A percentile compares a stretch with the other conserved stretches of the same genome.
These are phyloP conservation scores for Elmis aenea DNA, from an alignment of 2,888 invertebrate genomes.

Conservation along the genomic window DNA sequence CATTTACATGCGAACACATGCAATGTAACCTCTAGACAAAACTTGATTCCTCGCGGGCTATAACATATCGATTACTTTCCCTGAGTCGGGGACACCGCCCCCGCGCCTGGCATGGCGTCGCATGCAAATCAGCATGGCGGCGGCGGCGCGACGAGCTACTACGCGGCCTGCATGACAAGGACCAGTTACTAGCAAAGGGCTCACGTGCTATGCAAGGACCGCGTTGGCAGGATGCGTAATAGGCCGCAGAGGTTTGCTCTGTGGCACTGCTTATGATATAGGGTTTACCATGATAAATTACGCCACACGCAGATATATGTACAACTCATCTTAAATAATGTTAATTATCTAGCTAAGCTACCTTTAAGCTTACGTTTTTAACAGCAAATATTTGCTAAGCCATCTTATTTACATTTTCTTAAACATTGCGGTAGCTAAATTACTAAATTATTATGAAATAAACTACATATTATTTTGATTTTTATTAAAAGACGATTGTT, in stretches of 20 bases:
- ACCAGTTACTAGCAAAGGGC: slow-evolving; percentile 10
- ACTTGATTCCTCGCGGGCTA: slow-evolving; percentile 35
- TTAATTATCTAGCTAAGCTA: too few species aligned
- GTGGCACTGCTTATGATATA: slow-evolving; percentile 22
- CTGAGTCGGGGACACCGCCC: slow-evolving; percentile 42
- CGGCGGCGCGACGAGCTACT: slow-evolving; percentile 53
- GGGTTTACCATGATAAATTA: slow-evolving; percentile 24
- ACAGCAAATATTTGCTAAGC: too few species aligned
- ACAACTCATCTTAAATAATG: too few species aligned
- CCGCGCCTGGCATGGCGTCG: slow-evolving; percentile 53
- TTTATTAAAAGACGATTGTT: too few species aligned
- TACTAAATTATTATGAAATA: too few species aligned
- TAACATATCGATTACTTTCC: slow-evolving; percentile 55
- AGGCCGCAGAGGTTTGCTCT: slow-evolving; percentile 19
- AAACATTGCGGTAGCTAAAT: too few species aligned
- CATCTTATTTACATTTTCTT: too few species aligned
- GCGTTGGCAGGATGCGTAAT: slow-evolving; percentile 22
- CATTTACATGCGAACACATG: slow-evolving; percentile 19
- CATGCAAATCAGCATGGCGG: slow-evolving; percentile 61
- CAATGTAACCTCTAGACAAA: slow-evolving; percentile 28
- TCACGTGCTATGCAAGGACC: slow-evolving; percentile 12
- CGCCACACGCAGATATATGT: too few species aligned
- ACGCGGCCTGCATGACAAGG: slow-evolving; percentile 58
- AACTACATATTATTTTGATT: too few species aligned
- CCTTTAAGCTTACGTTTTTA: too few species aligned